Percentiles rank a stretch among this genome's conserved stretches.
Conservation (phyloP, 2,888 invertebrate genomes). For the Elaeidobius kamerunicus region DNA sequence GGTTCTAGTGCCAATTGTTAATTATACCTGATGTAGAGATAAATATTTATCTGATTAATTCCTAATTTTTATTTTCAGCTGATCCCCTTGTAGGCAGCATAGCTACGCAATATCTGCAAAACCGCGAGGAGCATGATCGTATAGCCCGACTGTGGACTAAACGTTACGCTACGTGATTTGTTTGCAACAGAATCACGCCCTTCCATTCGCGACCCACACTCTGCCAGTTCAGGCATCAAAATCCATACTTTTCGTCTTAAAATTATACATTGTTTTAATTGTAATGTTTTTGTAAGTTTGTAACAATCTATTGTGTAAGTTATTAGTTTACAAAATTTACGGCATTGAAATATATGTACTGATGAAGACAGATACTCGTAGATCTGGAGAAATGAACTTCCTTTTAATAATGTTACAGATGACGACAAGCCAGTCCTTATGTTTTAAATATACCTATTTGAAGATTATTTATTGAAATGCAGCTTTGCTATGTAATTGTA, state of each 20-base stretch:
- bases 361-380: slow-evolving; percentile 28
- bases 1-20: too few species aligned
- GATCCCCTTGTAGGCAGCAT: slow-evolving; percentile 97
- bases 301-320: slow-evolving; percentile 33
- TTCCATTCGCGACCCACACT: slow-evolving; percentile 45
- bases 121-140: slow-evolving; percentile 96
- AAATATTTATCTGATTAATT: background rate
- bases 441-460: background rate
- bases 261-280: slow-evolving; percentile 26
- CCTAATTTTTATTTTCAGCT: slow-evolving; percentile 56
- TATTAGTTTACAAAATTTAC: slow-evolving; percentile 36
- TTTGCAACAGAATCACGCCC: slow-evolving; percentile 37
- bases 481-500: too few species aligned
- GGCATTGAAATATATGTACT: slow-evolving; percentile 38
- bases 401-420: slow-evolving; percentile 10
- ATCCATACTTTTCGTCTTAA: slow-evolving; percentile 41
- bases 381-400: slow-evolving; percentile 28
- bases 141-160: slow-evolving; percentile 99
- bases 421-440: slow-evolving; percentile 12
- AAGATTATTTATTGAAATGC: background rate
- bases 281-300: slow-evolving; percentile 37
- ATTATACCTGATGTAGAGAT: too few species aligned
- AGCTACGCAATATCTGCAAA: slow-evolving; percentile 96
- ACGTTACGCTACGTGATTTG: slow-evolving; percentile 89
- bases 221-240: slow-evolving; percentile 46